Evolutionary conservation across 1,140 invertebrate genomes (phyloP), one percentile per base, ranked within the genome.

Genomic region (Psilanteris sp.): DNA sequence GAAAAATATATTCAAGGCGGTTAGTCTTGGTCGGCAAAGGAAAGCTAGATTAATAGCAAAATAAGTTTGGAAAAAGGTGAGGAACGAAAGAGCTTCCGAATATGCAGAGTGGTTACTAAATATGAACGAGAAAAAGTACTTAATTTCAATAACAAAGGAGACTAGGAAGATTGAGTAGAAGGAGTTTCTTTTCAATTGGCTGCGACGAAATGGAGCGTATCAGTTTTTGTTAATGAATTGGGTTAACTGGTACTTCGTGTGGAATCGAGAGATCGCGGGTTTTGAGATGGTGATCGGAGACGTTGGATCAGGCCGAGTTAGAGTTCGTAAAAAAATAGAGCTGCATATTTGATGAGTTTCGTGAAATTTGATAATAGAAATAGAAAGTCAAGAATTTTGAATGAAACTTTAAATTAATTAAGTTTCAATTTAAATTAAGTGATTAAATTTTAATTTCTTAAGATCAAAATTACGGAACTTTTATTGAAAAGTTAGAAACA

Each of bases 61-160:
- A 52, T 52, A 52, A 52, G 37, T 52, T 52, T 37, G 2, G 16
- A 24, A 50, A 50, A 22, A 4, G 0, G 18, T 3, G 2, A 20
- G 18, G 18, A 20, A 11, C 13, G 26, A 50, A 15, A 36, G 3
- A 32, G 31, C 11, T 36, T 24, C n/a, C 3, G 16, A 8, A 37
- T 37, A 52, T 36, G 8, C 16, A 32, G 34, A 11, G 10, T 4
- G 14, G 3, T 34, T 37, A 16, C 34, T 54, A 54, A 54, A 54
- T 27, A 18, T 11, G 34, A 26, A 4, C 5, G 48, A 8, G 13
- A 52, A 26, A 14, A 50, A 50, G n/a, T n/a, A 9, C 0, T 7
- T 50, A 18, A 50, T 50, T 50, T 50, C 18, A 52, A 52, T 36
- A 15, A 36, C 31, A 52, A 36, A 20, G 26, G 31, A 29, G 9